These are phyloP conservation scores for Ceraclea dissimilis DNA, from an alignment of 2,888 invertebrate genomes.

Conservation along the genomic window DNA sequence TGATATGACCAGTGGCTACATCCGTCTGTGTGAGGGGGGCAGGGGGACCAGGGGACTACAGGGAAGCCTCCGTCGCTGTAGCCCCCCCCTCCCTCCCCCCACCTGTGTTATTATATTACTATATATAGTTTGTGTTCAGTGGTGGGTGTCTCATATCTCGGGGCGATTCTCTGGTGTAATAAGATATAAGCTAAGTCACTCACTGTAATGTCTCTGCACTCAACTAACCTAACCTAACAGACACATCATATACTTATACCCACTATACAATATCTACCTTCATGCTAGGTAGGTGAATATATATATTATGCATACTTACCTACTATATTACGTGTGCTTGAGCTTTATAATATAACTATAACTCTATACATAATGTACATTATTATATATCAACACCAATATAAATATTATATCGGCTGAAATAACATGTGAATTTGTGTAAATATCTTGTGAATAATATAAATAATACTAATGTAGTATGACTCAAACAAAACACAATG, in stretches of 20 bases:
- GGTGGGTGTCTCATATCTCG: too few species aligned
- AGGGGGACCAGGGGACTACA: neutral
- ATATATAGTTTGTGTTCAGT: too few species aligned
- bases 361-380: neutral
- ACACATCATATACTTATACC: too few species aligned
- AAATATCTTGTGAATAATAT: neutral
- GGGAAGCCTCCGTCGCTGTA: neutral
- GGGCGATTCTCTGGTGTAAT: too few species aligned
- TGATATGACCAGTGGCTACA: constrained; percentile 63
- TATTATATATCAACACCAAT: neutral
- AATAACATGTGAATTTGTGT: constrained; percentile 1
- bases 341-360: neutral
- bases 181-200: too few species aligned
- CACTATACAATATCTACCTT: too few species aligned
- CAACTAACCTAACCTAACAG: too few species aligned
- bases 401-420: neutral
- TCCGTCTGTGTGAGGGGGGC: constrained; percentile 6
- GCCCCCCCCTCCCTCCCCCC: constrained; percentile 2
- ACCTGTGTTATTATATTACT: constrained; percentile 1
- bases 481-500: neutral
- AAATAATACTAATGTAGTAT: too few species aligned
- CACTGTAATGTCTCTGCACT: too few species aligned
- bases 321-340: neutral
- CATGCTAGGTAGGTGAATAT: too few species aligned
- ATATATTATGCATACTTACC: neutral